phyloP scores from a whole-genome alignment of 2,797 vertebrate genomes.

The Gambusia yucatana region DNA sequence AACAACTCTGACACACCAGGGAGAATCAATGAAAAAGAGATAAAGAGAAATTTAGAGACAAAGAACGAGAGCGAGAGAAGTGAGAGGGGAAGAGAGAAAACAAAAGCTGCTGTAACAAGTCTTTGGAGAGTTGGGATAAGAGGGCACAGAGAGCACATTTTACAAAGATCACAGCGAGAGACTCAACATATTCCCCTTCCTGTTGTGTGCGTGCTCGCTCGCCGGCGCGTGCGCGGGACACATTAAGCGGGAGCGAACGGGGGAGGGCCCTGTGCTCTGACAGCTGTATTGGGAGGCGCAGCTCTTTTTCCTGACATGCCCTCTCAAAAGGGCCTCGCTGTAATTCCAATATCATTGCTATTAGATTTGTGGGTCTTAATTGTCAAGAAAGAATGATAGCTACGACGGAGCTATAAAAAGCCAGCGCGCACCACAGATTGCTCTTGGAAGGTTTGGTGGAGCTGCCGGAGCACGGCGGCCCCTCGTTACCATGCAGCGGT shows the following conservation, averaged over 20 bases:
- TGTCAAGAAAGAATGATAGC: slow-evolving; percentile 84
- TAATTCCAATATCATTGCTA: slow-evolving; percentile 83
- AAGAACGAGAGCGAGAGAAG: slow-evolving; percentile 58
- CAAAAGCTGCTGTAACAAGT: slow-evolving; percentile 80
- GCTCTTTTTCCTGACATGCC: slow-evolving; percentile 62
- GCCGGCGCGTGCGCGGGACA: slow-evolving; percentile 33
- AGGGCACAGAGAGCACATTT: slow-evolving; percentile 77
- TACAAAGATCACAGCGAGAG: slow-evolving; percentile 74
- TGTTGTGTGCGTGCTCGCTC: slow-evolving; percentile 26
- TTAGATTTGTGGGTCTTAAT: slow-evolving; percentile 86
- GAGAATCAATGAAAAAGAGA: slow-evolving; percentile 77
- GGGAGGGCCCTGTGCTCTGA: slow-evolving; percentile 65
- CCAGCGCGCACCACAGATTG: slow-evolving; percentile 57
- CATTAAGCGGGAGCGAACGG: slow-evolving; percentile 56
- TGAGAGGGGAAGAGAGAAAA: slow-evolving; percentile 69
- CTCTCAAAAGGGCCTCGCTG: slow-evolving; percentile 72
- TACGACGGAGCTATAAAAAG: slow-evolving; percentile 73
- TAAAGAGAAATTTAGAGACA: slow-evolving; percentile 78
- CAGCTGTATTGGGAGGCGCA: slow-evolving; percentile 75
- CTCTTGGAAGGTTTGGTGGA: slow-evolving; percentile 55
- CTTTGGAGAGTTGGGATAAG: slow-evolving; percentile 78
- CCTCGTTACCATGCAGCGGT: slow-evolving; percentile 73
- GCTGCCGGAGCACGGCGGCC: slow-evolving; percentile 55
- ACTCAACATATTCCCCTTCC: slow-evolving; percentile 72
- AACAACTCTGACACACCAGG: slow-evolving; percentile 73